These are phyloP conservation scores for Vanessa tameamea DNA, from an alignment of 1,140 invertebrate genomes.

Conservation along the genomic window DNA sequence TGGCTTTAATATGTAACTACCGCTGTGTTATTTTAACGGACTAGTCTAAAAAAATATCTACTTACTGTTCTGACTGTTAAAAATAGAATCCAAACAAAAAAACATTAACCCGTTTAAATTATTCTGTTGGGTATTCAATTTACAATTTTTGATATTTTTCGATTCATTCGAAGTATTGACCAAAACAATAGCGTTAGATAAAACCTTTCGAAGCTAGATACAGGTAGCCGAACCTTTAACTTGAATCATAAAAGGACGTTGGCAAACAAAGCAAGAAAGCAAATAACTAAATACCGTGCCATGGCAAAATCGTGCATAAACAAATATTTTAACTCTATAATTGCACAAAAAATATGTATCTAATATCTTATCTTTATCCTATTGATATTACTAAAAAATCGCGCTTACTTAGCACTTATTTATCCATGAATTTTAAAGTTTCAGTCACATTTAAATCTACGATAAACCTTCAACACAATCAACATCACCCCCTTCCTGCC, in stretches of 20 bases:
- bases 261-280: conserved; percentile 6
- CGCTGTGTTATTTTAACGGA: too few relatives aligned
- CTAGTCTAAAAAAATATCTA: too few relatives aligned
- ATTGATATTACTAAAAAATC: not conserved
- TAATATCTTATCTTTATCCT: conserved; percentile 10
- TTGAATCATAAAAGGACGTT: not conserved
- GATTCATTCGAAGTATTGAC: too few relatives aligned
- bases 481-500: not conserved
- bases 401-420: not conserved
- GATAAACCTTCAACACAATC: not conserved
- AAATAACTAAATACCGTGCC: conserved; percentile 12
- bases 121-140: too few relatives aligned
- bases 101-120: too few relatives aligned
- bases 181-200: too few relatives aligned
- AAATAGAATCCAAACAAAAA: too few relatives aligned
- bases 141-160: too few relatives aligned
- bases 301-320: conserved; percentile 22
- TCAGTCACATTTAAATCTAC: not conserved
- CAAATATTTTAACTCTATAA: conserved; percentile 19
- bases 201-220: not conserved
- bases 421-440: not conserved
- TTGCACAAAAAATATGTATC: conserved; percentile 21
- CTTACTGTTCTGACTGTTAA: too few relatives aligned
- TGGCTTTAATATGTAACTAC: too few relatives aligned
- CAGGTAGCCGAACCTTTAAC: not conserved